phyloP scores from a whole-genome alignment of 2,797 vertebrate species.

The Podarcis siculus region DNA sequence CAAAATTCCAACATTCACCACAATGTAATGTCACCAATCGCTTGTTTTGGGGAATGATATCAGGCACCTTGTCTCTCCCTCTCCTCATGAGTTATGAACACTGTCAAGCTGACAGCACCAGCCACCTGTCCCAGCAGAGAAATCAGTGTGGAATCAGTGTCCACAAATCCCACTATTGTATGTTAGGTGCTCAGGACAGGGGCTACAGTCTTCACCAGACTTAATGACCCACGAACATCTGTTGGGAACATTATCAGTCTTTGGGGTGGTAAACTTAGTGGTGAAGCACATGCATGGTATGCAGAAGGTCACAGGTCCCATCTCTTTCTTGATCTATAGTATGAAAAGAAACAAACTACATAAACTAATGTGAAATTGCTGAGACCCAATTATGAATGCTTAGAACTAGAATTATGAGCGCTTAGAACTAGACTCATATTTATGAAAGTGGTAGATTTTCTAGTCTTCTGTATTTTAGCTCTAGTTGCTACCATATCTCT shows the following conservation, averaged over 20 bases:
- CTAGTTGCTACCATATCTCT: constrained; percentile 10
- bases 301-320: neutral
- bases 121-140: neutral
- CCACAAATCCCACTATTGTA: neutral
- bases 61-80: neutral
- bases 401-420: neutral
- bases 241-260: neutral
- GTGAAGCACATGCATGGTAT: neutral
- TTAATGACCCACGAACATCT: neutral
- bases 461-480: constrained; percentile 31
- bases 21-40: neutral
- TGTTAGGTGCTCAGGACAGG: neutral
- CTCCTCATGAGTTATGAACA: neutral
- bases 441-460: constrained; percentile 47
- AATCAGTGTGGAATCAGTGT: neutral
- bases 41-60: neutral
- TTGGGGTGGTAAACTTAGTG: neutral
- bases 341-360: too few relatives aligned
- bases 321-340: neutral
- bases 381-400: neutral
- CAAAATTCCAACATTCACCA: neutral
- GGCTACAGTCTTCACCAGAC: neutral
- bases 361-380: neutral
- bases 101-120: neutral
- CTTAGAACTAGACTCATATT: neutral